These are phyloP conservation scores for Margarornis squamiger DNA, from an alignment of 2,797 vertebrate genomes.

Conservation along the genomic window DNA sequence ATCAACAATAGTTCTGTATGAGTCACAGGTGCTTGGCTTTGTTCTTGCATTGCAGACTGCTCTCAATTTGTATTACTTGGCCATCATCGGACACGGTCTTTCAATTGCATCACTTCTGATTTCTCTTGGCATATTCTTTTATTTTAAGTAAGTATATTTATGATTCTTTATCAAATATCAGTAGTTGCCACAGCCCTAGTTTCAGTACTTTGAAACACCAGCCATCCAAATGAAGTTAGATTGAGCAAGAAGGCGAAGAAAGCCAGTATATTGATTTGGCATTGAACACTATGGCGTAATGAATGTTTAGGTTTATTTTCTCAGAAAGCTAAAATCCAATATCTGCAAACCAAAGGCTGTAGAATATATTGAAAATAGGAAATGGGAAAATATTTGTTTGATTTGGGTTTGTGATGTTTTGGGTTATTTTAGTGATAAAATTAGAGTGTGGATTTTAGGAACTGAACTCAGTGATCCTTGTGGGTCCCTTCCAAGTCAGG, in stretches of 20 bases:
- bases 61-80: constrained; percentile 92
- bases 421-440: not conserved
- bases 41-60: constrained; percentile 84
- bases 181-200: not conserved
- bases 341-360: not conserved
- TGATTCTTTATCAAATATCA: not conserved
- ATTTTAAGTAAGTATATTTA: constrained; percentile 91
- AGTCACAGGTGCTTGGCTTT: constrained; percentile 4
- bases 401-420: not conserved
- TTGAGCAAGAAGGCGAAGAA: not conserved
- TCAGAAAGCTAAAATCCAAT: not conserved
- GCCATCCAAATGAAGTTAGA: not conserved
- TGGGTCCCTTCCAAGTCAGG: not conserved
- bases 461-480: not conserved
- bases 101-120: constrained; percentile 90
- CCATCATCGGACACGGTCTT: constrained; percentile 93
- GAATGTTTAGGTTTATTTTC: not conserved
- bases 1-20: not conserved
- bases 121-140: constrained; percentile 95
- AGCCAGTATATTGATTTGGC: not conserved
- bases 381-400: not conserved
- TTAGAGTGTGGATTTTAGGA: not conserved
- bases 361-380: not conserved
- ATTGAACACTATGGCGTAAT: not conserved
- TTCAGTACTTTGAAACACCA: not conserved